Evolutionary conservation across 1,140 invertebrate species (phyloP).

Genomic region (Drosophila subpulchrella): DNA sequence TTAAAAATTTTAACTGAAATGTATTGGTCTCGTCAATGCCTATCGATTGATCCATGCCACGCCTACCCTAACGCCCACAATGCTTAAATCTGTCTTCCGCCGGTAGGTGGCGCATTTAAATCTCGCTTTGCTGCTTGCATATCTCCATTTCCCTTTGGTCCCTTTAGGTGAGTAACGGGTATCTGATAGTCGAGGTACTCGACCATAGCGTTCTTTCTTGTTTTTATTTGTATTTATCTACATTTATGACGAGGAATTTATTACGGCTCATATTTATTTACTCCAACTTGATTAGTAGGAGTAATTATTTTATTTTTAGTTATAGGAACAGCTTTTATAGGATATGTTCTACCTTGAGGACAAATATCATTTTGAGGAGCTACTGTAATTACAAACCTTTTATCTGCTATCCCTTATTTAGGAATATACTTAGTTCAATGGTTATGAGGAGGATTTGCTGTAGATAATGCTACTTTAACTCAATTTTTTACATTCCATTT

Average conservation of each 20-base stretch:
- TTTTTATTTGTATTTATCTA: constrained; percentile 83
- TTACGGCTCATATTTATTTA: constrained; percentile 40
- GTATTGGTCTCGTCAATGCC: no score
- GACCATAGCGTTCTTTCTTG: no score
- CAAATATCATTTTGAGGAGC: constrained; percentile 91
- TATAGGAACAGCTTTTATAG: constrained; percentile 89
- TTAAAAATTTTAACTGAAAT: no score
- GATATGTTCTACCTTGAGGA: constrained; percentile 89
- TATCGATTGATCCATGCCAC: no score
- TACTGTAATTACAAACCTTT: constrained; percentile 89
- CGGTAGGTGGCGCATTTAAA: no score
- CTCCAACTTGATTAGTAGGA: constrained; percentile 85
- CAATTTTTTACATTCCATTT: constrained; percentile 91
- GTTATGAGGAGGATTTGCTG: constrained; percentile 89
- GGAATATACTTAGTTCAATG: constrained; percentile 87
- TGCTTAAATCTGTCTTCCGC: no score
- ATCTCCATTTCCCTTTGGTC: no score
- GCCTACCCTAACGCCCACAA: no score
- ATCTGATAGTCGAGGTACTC: no score
- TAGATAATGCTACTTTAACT: constrained; percentile 88
- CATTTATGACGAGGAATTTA: constrained; percentile 48
- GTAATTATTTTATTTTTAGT: constrained; percentile 87
- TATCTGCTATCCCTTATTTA: constrained; percentile 89
- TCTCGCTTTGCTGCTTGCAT: no score
- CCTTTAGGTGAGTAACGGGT: no score